Base-by-base conservation (phyloP, 2,888 invertebrate species). In the Didymodactylos carnosus region DNA sequence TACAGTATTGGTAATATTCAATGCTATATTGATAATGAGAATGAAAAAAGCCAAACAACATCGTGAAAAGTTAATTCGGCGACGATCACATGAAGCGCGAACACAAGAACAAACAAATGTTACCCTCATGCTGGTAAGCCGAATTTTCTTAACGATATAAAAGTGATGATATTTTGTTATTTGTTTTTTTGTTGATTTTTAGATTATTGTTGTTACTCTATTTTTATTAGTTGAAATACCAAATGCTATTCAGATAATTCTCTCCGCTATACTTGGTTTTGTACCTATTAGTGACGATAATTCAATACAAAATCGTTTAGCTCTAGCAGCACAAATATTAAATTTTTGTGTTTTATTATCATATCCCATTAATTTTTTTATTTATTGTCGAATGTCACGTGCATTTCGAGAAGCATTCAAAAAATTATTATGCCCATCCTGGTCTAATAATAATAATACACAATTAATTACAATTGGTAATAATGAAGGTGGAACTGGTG, bases 371-470 rank as follows among this genome's bases (percentile, higher is more conserved):
- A 93, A 94, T 83, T 94, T 94, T 80, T 93, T 92, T 76, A 92
- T 94, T 77, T 94, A 94, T 81, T 94, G 93, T 82, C 92, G 92
- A 29, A 95, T 94, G 94, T 92, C 91, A 41, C 86, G 91, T 41
- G 92, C 91, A 82, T 94, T 94, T 83, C 86, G 94, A n/a, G 92
- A 93, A 82, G 94, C 94, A 0, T 94, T 94, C 82, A 91, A 91
- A 80, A 90, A 84, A 23, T 79, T 87, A 39, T 93, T 94, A 80
- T 87, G 90, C 0, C 27, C 49, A 46, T 25, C 78, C 79, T 1
- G 78, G 78, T 10, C 77, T n/a, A n/a, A n/a, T n/a, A n/a, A n/a
- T n/a, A n/a, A n/a, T n/a, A n/a, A n/a, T n/a, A n/a, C n/a, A n/a
- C n/a, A n/a, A n/a, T n/a, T n/a, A n/a, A n/a, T n/a, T n/a, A n/a